Evolutionary conservation across 2,797 vertebrate genomes (phyloP).

Genomic region (Ibycter americanus): DNA sequence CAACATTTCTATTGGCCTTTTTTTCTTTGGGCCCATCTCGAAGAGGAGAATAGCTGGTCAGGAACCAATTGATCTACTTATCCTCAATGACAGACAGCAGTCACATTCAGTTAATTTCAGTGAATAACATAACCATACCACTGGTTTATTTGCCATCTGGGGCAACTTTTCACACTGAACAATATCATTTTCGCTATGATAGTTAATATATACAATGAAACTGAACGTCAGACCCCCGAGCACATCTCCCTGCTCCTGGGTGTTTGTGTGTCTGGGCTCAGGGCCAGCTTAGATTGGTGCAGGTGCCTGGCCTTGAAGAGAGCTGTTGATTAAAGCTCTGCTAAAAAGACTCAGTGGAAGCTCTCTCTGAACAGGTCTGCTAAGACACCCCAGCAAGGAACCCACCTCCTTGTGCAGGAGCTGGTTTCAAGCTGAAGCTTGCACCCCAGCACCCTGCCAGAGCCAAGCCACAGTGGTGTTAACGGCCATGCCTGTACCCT

Average conservation of each 20-base stretch:
- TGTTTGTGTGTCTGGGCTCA: not conserved
- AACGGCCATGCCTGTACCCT: not conserved
- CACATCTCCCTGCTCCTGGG: not conserved
- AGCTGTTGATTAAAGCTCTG: not conserved
- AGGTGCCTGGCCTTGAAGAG: not conserved
- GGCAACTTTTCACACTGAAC: not conserved
- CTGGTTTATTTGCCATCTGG: not conserved
- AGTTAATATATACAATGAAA: not conserved
- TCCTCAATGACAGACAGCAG: not conserved
- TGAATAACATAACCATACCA: not conserved
- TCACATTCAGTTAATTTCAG: not conserved
- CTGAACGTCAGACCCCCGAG: not conserved
- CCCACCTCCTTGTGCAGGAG: not conserved
- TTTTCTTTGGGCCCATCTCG: not conserved
- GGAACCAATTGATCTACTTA: not conserved
- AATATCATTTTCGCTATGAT: not conserved
- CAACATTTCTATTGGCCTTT: not conserved
- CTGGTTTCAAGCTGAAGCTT: not conserved
- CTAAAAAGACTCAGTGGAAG: not conserved
- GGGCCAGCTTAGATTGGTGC: not conserved
- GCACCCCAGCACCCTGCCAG: accelerated
- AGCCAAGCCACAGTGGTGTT: accelerated
- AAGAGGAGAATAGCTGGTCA: not conserved
- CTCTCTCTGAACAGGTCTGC: not conserved
- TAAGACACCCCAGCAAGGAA: accelerated